These are phyloP conservation scores for Chrysogorgia sp. DNA, from an alignment of 92 coral and sea anemone genomes.

Conservation along the genomic window DNA sequence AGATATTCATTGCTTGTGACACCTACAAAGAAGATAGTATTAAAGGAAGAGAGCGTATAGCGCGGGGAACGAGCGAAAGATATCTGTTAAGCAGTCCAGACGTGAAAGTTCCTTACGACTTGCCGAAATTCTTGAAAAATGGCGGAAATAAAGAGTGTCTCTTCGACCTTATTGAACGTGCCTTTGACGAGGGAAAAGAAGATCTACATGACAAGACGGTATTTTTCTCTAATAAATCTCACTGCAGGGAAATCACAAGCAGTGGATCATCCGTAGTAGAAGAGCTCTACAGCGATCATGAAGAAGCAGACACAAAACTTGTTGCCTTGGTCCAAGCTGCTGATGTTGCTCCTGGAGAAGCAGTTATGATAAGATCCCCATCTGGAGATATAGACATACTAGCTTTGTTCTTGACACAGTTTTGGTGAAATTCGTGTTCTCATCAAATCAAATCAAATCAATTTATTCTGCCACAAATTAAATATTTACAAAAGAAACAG, in stretches of 20 bases:
- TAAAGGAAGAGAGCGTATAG: neutral
- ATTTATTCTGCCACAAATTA: too few species aligned
- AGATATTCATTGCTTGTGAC: neutral
- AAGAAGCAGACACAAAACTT: too few species aligned
- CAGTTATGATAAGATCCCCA: slow-evolving; percentile 30
- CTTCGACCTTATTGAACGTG: slow-evolving; percentile 5
- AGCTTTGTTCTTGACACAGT: too few species aligned
- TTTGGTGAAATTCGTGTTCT: slow-evolving; percentile 7
- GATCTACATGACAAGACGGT: too few species aligned
- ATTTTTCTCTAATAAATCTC: slow-evolving; percentile 2
- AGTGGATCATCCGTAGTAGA: neutral
- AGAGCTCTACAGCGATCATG: slow-evolving; percentile 2
- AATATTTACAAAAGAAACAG: too few species aligned
- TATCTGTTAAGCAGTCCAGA: slow-evolving; percentile 4
- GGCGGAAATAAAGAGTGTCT: neutral
- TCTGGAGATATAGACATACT: too few species aligned
- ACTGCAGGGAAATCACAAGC: slow-evolving; percentile 8
- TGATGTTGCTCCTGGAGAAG: too few species aligned
- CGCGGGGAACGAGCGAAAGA: neutral
- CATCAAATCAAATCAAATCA: slow-evolving; percentile 21
- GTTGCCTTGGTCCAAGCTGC: too few species aligned
- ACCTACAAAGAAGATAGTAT: slow-evolving; percentile 4
- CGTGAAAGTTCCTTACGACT: slow-evolving; percentile 10
- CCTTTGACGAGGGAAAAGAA: too few species aligned
- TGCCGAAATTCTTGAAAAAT: neutral